These are phyloP conservation scores for Lacerta bilineata DNA, from an alignment of 2,797 vertebrate genomes.

Conservation along the genomic window DNA sequence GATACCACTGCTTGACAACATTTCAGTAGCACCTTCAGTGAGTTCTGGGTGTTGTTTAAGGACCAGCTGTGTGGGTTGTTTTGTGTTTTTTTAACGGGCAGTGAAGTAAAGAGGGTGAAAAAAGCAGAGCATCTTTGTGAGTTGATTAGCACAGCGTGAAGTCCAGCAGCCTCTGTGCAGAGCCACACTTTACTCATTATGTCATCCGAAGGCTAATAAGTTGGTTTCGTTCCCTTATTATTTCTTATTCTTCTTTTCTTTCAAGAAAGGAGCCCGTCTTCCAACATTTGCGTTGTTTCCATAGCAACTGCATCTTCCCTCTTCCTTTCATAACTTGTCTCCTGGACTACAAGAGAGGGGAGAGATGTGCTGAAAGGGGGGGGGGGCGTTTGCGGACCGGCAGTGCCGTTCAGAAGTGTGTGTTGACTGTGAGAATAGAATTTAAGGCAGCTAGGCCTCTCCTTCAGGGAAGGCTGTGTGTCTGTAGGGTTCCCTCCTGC, in stretches of 20 bases:
- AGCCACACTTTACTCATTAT: slow-evolving; percentile 51
- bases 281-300: slow-evolving; percentile 76
- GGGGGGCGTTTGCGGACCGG: neutral
- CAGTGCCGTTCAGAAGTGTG: neutral
- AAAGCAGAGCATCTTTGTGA: neutral
- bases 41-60: slow-evolving; percentile 10
- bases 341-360: slow-evolving; percentile 20
- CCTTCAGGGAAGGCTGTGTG: neutral
- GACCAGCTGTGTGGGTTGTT: too few relatives aligned
- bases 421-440: neutral
- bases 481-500: neutral
- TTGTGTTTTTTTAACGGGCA: neutral
- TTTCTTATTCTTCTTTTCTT: neutral
- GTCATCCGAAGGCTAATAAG: slow-evolving; percentile 65
- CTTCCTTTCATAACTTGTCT: slow-evolving; percentile 56
- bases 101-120: neutral
- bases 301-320: slow-evolving; percentile 71
- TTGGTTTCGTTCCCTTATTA: neutral
- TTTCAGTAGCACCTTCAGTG: neutral
- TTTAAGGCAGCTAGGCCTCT: neutral
- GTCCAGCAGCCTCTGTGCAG: slow-evolving; percentile 17
- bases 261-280: slow-evolving; percentile 57
- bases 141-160: slow-evolving; percentile 34
- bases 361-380: neutral
- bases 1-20: too few relatives aligned